Base-by-base conservation (phyloP, 2,113 vertebrate species). In the Spermophilus dauricus region DNA sequence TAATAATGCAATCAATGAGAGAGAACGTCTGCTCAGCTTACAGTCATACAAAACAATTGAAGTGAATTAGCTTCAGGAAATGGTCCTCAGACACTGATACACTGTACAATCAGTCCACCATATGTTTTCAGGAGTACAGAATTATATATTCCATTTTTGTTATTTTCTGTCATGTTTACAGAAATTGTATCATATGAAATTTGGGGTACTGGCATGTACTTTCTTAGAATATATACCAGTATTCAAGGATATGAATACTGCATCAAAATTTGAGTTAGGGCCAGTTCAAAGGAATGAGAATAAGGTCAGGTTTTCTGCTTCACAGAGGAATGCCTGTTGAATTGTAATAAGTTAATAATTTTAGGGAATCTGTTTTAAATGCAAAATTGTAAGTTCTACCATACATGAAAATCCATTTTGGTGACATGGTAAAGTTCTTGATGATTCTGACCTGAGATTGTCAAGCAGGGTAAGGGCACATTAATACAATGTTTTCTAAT, bases 401-500 rank as follows among this genome's bases (percentile, higher is more conserved):
- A 97, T 95, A 72, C 97, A 97, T 91, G 1, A 96, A 96, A 96
- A 26, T 10, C 13, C 56, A 78, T 48, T 96, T 61, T 92, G 61
- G 8, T 28, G 95, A 30, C 93, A 94, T 80, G 91, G 6, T 51
- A 96, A 81, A 42, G 39, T 67, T 82, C 75, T 24, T 45, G 30
- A 45, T 93, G 51, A 97, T 61, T 16, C 34, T 95, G 72, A 96
- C 70, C 73, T 97, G 34, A 86, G 61, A 98, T 67, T 97, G 91
- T 63, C 37, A 93, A 61, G 39, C 8, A 97, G 72, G 85, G 88
- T 80, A 94, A 97, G 37, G 22, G 67, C n/a, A 73, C 28, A 86
- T 91, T 98, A 95, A 98, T 98, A 97, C 69, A 97, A 9, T 53
- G 2, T 97, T 98, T 96, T 32, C 65, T 65, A 96, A 88, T 97